Evolutionary conservation across 2,888 invertebrate genomes (phyloP), one percentile per base, ranked within the genome.

Genomic region (Oscheius myriophilus): DNA sequence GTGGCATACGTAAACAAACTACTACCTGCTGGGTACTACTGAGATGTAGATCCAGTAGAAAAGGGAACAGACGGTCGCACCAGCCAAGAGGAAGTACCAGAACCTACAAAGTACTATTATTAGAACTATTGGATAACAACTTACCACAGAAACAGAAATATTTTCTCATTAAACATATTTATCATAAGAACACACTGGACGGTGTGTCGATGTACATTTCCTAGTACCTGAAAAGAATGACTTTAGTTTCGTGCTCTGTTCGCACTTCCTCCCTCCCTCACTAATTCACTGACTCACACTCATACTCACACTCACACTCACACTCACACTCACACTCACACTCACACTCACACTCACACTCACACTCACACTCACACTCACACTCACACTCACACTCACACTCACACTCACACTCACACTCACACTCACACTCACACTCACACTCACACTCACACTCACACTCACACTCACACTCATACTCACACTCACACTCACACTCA

Each of bases 11-110:
- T 41, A 21, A 57, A 57, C 21, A 2, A 58, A 58, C 18, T 21
- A 45, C 43, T 41, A 84, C 84, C 85, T 80, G 79, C 84, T 85
- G 12, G 86, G 85, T 23, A 84, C 79, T 26, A 82, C 79, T 6
- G 85, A 86, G 58, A 86, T 87, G 76, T 83, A 84, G 59, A 86
- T 78, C 86, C 86, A 86, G 72, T 86, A 87, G 76, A 85, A 78
- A 21, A 85, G 74, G 9, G 84, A 84, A 78, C 84, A 86, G 7
- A 86, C 72, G 14, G 86, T 86, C 25, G 85, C 84, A 21, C 80
- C 82, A 25, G 84, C 85, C 26, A 86, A 70, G 25, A 86, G 72
- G 67, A 87, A 84, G 75, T 87, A 86, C 86, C 86, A 78, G 71
- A 78, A 78, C 71, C 69, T 69, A n/a, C 14, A 63, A 63, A 2